Evolutionary conservation across 2,113 vertebrate genomes (phyloP), one percentile per base, ranked within the genome.

Genomic region (Calidris pygmaea): DNA sequence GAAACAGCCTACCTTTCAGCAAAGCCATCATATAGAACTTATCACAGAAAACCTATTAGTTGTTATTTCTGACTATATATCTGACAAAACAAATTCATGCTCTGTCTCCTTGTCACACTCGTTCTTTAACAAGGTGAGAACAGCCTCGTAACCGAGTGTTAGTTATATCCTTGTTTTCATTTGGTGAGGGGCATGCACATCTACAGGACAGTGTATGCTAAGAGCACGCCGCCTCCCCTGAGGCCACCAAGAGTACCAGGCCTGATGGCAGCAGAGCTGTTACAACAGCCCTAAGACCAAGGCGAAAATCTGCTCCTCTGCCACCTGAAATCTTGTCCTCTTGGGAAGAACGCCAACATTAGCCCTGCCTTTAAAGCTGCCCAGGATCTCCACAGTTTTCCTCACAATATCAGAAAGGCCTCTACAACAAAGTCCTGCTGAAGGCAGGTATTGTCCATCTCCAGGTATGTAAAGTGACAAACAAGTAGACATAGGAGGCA

Each of bases 1-100:
- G 63, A 85, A 74, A 30, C 60, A 81, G 73, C 56, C 93, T 94
- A 93, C 80, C 91, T 88, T 90, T 93, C 89, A 85, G 96, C 78
- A 96, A 78, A 97, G 81, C 39, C 86, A 89, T 96, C 89, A 79
- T 3, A 76, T 2, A 90, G 93, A 95, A 81, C 62, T 73, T 62
- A 88, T 3, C 62, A 12, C n/a, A 62, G 84, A 48, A 89, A 85
- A 59, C 63, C 55, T 39, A 90, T 79, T 60, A 29, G 77, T 76
- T 87, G 77, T 89, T 95, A 53, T 66, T 94, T 87, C 91, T 91
- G 73, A 60, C 52, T 29, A 3, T 60, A 5, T 35, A 78, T n/a
- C 73, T 92, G 81, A 91, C 89, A 82, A 52, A 91, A 81, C 65
- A 75, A 91, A 93, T 55, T 47, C 73, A 78, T 37, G 73, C 65